Base-by-base conservation (phyloP, 1,140 invertebrate genomes). In the Andrena cerasifolii region DNA sequence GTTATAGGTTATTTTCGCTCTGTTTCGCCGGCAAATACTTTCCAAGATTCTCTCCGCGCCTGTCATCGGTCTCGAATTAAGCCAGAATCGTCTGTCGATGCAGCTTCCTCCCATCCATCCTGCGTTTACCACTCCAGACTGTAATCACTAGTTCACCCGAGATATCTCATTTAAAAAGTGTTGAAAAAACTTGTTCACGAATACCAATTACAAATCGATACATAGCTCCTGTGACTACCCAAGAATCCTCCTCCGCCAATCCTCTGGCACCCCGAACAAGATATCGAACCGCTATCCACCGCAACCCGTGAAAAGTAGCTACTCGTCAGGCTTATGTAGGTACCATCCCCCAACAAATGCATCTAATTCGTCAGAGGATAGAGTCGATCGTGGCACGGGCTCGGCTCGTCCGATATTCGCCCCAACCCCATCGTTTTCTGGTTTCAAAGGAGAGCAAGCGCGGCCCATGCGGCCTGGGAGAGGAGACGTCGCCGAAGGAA, bases 1-100 rank as follows among this genome's bases (percentile, higher is more conserved):
- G 88, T 90, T 90, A 91, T 91, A 88, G 88, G 89, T 91, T 90
- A 91, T 86, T 89, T 89, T 86, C 84, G 88, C 86, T 84, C 75
- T 72, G 80, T 85, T 87, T 88, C 83, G 73, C 80, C 40, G 77
- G 45, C 63, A 82, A 86, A 83, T 85, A 76, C 82, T 80, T 79
- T 80, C 77, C n/a, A 78, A 86, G 78, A 84, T 80, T 84, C 77
- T 68, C 66, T 28, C 47, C 54, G 58, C 58, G 54, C 58, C 58
- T 72, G 49, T 65, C 80, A 40, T 31, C 40, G 56, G 7, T 7
- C 40, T 43, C 45, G 47, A 49, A 81, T 75, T 66, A 62, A 14
- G 5, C 45, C 24, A 18, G 21, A 18, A 51, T 53, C 14, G 26
- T 70, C n/a, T 5, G 14, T 18, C 53, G 58, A 53, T 33, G 40